These are phyloP conservation scores for Campoplex nolae DNA, from an alignment of 2,888 invertebrate genomes.

Conservation along the genomic window DNA sequence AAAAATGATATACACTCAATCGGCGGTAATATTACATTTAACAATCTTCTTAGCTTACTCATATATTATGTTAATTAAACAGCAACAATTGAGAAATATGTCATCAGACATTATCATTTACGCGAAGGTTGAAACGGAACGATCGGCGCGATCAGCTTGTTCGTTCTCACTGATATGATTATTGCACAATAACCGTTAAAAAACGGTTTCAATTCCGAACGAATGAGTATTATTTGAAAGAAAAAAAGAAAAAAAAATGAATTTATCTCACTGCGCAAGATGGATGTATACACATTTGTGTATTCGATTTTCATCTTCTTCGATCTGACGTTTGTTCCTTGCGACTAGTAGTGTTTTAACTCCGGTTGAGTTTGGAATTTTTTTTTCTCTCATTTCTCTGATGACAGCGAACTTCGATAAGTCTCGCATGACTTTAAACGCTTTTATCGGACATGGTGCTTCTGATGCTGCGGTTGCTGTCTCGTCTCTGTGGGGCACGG, in stretches of 20 bases:
- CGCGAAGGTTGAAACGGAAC: not conserved
- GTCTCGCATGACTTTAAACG: slow-evolving; percentile 72
- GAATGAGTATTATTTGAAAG: not conserved
- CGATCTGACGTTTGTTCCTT: not conserved
- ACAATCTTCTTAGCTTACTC: not conserved
- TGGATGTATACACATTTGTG: not conserved
- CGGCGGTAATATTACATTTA: not conserved
- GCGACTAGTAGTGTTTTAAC: not conserved
- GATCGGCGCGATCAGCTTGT: not conserved
- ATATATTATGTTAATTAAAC: not conserved
- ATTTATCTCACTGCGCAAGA: not conserved
- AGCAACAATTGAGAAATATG: not conserved
- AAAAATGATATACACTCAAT: not conserved
- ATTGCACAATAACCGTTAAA: not conserved
- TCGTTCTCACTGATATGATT: not conserved
- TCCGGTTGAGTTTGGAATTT: not conserved
- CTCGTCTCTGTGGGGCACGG: slow-evolving; percentile 75
- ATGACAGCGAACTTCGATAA: not conserved
- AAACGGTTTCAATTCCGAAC: not conserved
- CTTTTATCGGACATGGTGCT: slow-evolving; percentile 81
- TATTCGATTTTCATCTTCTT: not conserved
- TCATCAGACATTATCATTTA: not conserved
- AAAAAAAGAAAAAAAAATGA: not conserved
- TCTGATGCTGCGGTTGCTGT: slow-evolving; percentile 79
- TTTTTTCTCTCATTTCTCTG: not conserved